Conservation (phyloP, 2,888 invertebrate genomes). For the Drosophila cyrtoloma region DNA sequence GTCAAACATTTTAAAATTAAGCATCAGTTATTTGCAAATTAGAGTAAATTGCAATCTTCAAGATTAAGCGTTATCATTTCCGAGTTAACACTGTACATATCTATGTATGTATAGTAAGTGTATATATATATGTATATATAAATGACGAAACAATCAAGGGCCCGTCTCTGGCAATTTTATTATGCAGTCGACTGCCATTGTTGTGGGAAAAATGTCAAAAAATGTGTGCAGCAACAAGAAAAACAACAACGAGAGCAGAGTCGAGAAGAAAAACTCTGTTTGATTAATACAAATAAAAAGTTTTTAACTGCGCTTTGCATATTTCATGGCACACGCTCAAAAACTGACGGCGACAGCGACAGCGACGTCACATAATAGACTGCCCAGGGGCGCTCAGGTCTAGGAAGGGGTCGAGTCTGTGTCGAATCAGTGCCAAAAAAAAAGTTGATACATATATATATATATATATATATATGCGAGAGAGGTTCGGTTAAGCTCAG, state of each 20-base stretch:
- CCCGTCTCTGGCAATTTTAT: constrained; percentile 38
- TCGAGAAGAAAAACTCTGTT: constrained; percentile 67
- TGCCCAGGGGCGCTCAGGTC: constrained; percentile 25
- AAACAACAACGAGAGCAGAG: background rate
- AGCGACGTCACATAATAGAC: constrained; percentile 47
- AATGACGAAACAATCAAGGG: constrained; percentile 59
- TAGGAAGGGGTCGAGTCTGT: constrained; percentile 32
- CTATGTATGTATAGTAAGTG: background rate
- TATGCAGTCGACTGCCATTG: constrained; percentile 60
- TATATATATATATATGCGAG: background rate
- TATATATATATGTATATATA: constrained; percentile 18
- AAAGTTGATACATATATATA: background rate
- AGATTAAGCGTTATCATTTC: background rate
- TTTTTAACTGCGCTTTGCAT: constrained; percentile 81
- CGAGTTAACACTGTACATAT: background rate
- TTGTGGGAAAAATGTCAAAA: constrained; percentile 59
- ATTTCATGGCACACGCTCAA: constrained; percentile 77
- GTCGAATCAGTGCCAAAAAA: constrained; percentile 51
- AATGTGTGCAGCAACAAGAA: constrained; percentile 26
- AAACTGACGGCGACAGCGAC: constrained; percentile 57
- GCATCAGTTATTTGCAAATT: background rate
- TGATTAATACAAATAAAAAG: constrained; percentile 82
- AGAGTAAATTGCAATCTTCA: background rate
- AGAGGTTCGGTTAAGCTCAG: constrained; percentile 36
- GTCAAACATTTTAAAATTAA: background rate